Base-by-base conservation (phyloP, 2,888 invertebrate genomes). In the Dione juno region DNA sequence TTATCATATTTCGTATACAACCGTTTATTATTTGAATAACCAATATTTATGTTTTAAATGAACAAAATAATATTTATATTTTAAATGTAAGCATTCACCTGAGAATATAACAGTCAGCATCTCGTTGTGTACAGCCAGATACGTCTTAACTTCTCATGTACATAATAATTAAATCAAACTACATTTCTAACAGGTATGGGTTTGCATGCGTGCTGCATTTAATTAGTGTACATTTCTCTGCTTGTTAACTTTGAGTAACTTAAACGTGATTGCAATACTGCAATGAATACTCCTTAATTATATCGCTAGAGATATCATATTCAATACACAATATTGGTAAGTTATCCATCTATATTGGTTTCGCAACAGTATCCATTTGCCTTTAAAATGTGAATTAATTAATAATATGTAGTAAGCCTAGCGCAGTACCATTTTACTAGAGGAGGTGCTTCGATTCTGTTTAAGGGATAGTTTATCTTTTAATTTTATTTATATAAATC, bases 121-220 rank as follows among this genome's bases (percentile, higher is more conserved):
- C 28, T 28, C 28, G 28, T 28, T 28, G 5, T n/a, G 35, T n/a
- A 6, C 35, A 54, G 9, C n/a, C n/a, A 35, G 35, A 57, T 11
- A 57, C 57, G 37, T 57, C 5, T 6, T 64, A 1, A 9, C 48
- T 14, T 37, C 9, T 50, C 13, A 48, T 9, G 37, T n/a, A 61
- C 28, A 45, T 37, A 59, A 63, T 69, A 37, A 37, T 63, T 41
- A 41, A 45, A 43, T 67, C 13, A 40, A 61, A 28, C 45, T n/a
- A 19, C 50, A 61, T 67, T 66, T 59, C 59, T 75, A 67, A 64
- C 70, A 66, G 72, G 54, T 66, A 63, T 58, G 73, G 77, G 76
- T 79, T 82, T 81, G 78, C 77, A 78, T 77, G 79, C 78, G 77
- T 77, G 75, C 78, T 80, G 81, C 80, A 79, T 83, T 82, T 81